Evolutionary conservation across 2,888 invertebrate species (phyloP).

Genomic region (Orthosia gracilis): DNA sequence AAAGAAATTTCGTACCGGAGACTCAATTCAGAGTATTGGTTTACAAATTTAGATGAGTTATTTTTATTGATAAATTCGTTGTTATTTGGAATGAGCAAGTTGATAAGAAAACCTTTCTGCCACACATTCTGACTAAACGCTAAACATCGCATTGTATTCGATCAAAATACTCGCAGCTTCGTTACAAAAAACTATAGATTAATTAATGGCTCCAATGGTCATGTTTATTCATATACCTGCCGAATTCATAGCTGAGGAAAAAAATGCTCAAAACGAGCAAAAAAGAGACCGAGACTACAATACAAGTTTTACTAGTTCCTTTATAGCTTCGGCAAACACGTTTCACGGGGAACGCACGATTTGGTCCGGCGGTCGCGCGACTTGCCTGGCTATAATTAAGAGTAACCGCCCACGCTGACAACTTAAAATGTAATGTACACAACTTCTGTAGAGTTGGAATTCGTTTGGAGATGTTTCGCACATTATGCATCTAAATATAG

Average conservation of each 20-base stretch:
- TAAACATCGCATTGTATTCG: conserved; percentile 13
- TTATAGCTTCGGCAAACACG: conserved; percentile 84
- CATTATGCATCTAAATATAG: conserved; percentile 78
- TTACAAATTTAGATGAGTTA: conserved; percentile 40
- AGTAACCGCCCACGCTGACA: conserved; percentile 72
- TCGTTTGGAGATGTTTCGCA: conserved; percentile 74
- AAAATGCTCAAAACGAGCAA: conserved; percentile 69
- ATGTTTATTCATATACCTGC: conserved; percentile 67
- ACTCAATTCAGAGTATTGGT: conserved; percentile 71
- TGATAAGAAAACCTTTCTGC: conserved; percentile 28
- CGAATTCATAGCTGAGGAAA: conserved; percentile 67
- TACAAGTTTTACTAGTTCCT: conserved; percentile 85
- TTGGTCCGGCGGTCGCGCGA: conserved; percentile 75
- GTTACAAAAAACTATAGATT: conserved; percentile 41
- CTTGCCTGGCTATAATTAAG: conserved; percentile 73
- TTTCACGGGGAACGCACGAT: conserved; percentile 83
- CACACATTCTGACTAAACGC: conserved; percentile 26
- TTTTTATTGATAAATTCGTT: conserved; percentile 52
- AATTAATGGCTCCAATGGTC: conserved; percentile 43
- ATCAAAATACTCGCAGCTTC: conserved; percentile 45
- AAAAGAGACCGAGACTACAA: conserved; percentile 77
- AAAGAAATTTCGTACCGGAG: conserved; percentile 62
- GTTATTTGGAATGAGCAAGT: conserved; percentile 29
- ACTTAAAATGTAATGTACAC: conserved; percentile 77
- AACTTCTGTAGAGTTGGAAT: conserved; percentile 75